Evolutionary conservation across 2,888 invertebrate species (phyloP).

Genomic region (Tetramorium bicarinatum): DNA sequence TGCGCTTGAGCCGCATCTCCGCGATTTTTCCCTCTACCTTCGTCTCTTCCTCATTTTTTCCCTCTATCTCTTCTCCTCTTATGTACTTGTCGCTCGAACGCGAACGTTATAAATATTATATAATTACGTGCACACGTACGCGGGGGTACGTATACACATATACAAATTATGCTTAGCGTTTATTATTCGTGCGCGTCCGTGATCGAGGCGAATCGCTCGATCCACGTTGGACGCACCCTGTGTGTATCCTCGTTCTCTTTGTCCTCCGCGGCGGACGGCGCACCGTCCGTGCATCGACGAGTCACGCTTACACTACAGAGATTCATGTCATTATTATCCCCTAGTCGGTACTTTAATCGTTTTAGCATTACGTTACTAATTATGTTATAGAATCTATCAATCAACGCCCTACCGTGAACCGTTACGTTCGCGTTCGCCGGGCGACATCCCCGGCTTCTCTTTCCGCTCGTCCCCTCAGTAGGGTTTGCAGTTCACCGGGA

Average conservation of each 20-base stretch:
- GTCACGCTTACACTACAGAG: slow-evolving; percentile 24
- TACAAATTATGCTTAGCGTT: slow-evolving; percentile 45
- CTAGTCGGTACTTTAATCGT: slow-evolving; percentile 45
- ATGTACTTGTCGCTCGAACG: slow-evolving; percentile 1
- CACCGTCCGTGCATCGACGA: slow-evolving; percentile 31
- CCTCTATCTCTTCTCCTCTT: neutral
- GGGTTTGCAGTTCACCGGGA: slow-evolving; percentile 7
- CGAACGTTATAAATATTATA: slow-evolving; percentile 49
- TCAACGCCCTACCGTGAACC: slow-evolving; percentile 64
- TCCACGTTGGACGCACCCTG: slow-evolving; percentile 11
- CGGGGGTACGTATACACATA: slow-evolving; percentile 9
- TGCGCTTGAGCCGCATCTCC: slow-evolving; percentile 41
- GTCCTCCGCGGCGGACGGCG: slow-evolving; percentile 11
- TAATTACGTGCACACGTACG: slow-evolving; percentile 52
- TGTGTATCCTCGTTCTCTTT: slow-evolving; percentile 21
- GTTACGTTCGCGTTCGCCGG: slow-evolving; percentile 47
- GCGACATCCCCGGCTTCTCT: slow-evolving; percentile 48
- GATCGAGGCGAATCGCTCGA: slow-evolving; percentile 30
- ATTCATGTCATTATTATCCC: slow-evolving; percentile 44
- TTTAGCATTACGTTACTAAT: slow-evolving; percentile 55
- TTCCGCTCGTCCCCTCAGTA: neutral
- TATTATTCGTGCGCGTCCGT: slow-evolving; percentile 18
- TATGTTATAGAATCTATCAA: slow-evolving; percentile 58
- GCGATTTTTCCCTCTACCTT: neutral
- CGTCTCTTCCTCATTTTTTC: neutral